These are phyloP conservation scores for Amphipoea lucens DNA, from an alignment of 2,888 invertebrate species.

Conservation along the genomic window DNA sequence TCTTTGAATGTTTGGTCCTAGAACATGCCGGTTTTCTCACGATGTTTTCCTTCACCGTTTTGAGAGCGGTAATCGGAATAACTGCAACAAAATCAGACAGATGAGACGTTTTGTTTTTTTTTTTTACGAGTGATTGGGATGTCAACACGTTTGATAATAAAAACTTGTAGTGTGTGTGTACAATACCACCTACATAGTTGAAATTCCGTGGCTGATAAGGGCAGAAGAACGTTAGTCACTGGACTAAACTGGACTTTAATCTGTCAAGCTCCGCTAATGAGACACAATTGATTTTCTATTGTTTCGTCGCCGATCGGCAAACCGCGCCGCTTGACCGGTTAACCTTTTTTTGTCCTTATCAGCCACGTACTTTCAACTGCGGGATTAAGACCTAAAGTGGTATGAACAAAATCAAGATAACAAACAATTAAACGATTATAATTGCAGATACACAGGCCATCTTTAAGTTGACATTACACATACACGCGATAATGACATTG, in stretches of 20 bases:
- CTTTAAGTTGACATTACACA: conserved; percentile 26
- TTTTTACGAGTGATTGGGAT: neutral
- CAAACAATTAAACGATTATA: conserved; percentile 33
- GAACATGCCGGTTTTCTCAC: neutral
- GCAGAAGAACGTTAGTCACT: neutral
- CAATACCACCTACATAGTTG: neutral
- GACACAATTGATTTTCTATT: too few species aligned
- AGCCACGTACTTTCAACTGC: neutral
- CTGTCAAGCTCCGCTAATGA: too few species aligned
- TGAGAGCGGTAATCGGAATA: neutral
- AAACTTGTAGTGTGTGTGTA: neutral
- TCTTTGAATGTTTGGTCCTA: neutral
- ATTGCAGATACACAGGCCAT: conserved; percentile 14
- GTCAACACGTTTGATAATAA: neutral
- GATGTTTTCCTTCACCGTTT: neutral
- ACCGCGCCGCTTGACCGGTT: too few species aligned
- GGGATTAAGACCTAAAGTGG: neutral
- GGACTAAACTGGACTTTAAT: neutral
- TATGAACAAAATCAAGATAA: conserved; percentile 33
- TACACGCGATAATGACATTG: conserved; percentile 46
- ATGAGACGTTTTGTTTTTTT: too few species aligned
- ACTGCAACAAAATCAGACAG: neutral
- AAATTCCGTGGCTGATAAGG: neutral
- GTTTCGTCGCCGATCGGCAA: too few species aligned
- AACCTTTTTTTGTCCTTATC: conserved; percentile 17